phyloP scores from a whole-genome alignment of 2,888 invertebrate genomes.

The Macrosoma leucophasiata region DNA sequence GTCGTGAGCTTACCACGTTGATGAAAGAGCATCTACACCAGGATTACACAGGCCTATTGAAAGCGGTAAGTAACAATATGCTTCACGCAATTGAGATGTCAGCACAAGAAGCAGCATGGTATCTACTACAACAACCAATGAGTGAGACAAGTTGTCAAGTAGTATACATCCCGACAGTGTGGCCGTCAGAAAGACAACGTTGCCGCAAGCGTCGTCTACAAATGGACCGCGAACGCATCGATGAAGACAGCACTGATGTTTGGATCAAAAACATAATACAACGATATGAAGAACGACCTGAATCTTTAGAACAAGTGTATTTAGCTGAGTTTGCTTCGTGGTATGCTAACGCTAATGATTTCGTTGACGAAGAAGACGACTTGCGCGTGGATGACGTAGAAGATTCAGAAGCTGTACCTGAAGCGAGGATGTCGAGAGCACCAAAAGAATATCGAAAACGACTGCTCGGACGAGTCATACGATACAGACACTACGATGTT shows the following conservation, averaged over 20 bases:
- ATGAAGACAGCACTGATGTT: not conserved
- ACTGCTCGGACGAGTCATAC: constrained; percentile 29
- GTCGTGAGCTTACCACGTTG: constrained; percentile 31
- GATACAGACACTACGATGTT: constrained; percentile 38
- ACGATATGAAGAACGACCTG: not conserved
- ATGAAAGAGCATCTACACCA: constrained; percentile 32
- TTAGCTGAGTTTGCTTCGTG: not conserved
- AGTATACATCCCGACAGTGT: constrained; percentile 29
- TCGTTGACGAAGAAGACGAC: constrained; percentile 26
- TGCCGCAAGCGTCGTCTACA: constrained; percentile 21
- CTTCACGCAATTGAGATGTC: constrained; percentile 4
- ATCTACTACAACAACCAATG: constrained; percentile 26
- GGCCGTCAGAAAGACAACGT: constrained; percentile 33
- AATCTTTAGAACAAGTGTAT: not conserved
- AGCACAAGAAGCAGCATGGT: constrained; percentile 45
- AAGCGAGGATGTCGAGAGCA: constrained; percentile 25
- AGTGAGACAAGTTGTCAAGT: constrained; percentile 17
- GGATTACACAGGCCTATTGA: constrained; percentile 28
- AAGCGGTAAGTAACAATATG: constrained; percentile 27
- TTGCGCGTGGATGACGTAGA: constrained; percentile 31
- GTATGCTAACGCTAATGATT: constrained; percentile 9
- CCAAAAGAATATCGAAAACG: constrained; percentile 32
- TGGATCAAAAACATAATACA: constrained; percentile 1
- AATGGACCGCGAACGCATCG: not conserved
- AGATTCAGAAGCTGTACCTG: constrained; percentile 28